Base-by-base conservation (phyloP, 1,140 invertebrate species). In the Drosophila nikananu region DNA sequence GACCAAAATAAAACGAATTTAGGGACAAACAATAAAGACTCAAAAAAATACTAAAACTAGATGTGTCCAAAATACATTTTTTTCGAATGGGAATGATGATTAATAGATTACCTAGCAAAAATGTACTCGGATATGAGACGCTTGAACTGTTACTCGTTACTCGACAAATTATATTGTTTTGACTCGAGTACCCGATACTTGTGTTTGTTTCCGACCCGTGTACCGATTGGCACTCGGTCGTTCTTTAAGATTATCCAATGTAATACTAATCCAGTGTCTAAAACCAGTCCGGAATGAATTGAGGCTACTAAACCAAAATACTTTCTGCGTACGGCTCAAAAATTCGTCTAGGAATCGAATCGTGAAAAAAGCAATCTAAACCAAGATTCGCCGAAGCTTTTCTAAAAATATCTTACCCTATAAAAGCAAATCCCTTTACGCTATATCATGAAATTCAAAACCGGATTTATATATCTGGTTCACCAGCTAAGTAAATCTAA, bases 371-470 rank as follows among this genome's bases (percentile, higher is more conserved):
- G 19, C 19, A 19, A 19, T 19, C 10, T 13, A 13, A 12, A 13
- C 4, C 4, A 3, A 12, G 19, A 32, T 13, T 27, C 19, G 7
- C 21, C 23, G 5, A 35, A 48, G 13, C 15, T 52, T 35, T 1
- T 13, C 19, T 27, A 13, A 30, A 55, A 57, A 57, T 23, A 35
- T 2, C 35, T 17, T 13, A 15, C 13, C n/a, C 30, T n/a, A 30
- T 23, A 64, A 8, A 23, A 41, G 6, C 35, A 37, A 3, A 23
- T 30, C 17, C 10, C 17, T 10, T 41, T 23, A 35, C 21, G 17
- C 12, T 25, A 44, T 4, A 68, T 44, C 12, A 60, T 23, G 49
- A 71, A 70, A 51, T 70, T 41, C 42, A 49, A 64, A 70, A 42
- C 51, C 15, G 6, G 35, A 42, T 64, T 30, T 57, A 10, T 35